Evolutionary conservation across 2,113 vertebrate genomes (phyloP).

Genomic region (Siniperca chuatsi): DNA sequence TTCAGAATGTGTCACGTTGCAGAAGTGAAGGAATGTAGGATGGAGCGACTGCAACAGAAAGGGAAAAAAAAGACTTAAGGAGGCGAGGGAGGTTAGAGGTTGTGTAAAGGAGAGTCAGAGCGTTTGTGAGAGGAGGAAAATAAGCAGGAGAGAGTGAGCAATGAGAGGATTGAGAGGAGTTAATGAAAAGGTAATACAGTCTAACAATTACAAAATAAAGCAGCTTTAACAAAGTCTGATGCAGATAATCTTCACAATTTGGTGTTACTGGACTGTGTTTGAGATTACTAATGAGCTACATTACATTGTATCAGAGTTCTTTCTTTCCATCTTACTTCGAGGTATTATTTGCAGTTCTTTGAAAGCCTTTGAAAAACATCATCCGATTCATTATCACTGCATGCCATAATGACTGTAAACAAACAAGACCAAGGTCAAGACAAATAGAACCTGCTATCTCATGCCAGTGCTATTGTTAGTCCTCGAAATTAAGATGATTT

Average conservation of each 20-base stretch:
- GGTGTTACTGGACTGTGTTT: slow-evolving; percentile 18
- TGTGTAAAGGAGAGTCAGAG: slow-evolving; percentile 11
- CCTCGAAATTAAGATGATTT: slow-evolving; percentile 7
- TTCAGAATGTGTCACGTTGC: slow-evolving; percentile 52
- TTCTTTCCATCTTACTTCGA: not conserved
- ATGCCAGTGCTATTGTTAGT: not conserved
- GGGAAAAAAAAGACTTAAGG: slow-evolving; percentile 20
- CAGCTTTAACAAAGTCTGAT: slow-evolving; percentile 18
- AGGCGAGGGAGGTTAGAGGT: slow-evolving; percentile 25
- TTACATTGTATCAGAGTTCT: not conserved
- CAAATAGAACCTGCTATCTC: not conserved
- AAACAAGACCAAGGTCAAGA: slow-evolving; percentile 43
- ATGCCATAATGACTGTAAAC: slow-evolving; percentile 28
- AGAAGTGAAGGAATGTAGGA: slow-evolving; percentile 26
- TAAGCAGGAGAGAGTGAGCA: not conserved
- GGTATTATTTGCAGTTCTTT: slow-evolving; percentile 26
- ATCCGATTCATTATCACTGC: slow-evolving; percentile 36
- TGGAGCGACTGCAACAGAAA: slow-evolving; percentile 24
- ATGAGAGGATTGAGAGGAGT: slow-evolving; percentile 17
- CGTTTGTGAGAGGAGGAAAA: slow-evolving; percentile 12
- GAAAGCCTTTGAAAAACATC: slow-evolving; percentile 27
- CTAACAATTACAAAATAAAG: slow-evolving; percentile 20
- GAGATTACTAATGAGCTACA: slow-evolving; percentile 30
- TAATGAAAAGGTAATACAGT: slow-evolving; percentile 36
- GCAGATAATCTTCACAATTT: slow-evolving; percentile 24